A percentile compares a stretch with the other conserved stretches of the same genome.
These are phyloP conservation scores for Hymenopus coronatus DNA, from an alignment of 2,888 invertebrate species.

Conservation along the genomic window DNA sequence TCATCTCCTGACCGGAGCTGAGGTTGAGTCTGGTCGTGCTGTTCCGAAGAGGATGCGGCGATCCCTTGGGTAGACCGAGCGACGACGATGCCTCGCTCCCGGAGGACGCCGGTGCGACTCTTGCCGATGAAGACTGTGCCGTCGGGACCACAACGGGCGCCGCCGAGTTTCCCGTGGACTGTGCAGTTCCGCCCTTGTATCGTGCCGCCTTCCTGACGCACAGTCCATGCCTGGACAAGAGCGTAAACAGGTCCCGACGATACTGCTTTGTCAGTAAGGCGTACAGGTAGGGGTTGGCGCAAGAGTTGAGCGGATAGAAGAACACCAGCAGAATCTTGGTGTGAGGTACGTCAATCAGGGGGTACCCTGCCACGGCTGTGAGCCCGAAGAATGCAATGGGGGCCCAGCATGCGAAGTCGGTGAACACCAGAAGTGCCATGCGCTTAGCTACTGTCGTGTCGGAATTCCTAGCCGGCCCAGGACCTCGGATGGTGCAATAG, in stretches of 20 bases:
- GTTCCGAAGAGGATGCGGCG: constrained; percentile 35
- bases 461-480: constrained; percentile 43
- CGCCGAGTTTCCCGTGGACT: constrained; percentile 17
- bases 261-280: constrained; percentile 66
- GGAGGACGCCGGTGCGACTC: constrained; percentile 1
- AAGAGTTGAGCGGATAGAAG: constrained; percentile 67
- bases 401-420: constrained; percentile 61
- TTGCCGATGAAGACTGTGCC: neutral
- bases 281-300: constrained; percentile 67
- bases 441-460: constrained; percentile 59
- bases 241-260: constrained; percentile 55
- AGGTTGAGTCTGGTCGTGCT: constrained; percentile 32
- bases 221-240: constrained; percentile 51
- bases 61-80: constrained; percentile 9
- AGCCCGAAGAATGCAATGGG: constrained; percentile 66
- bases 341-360: constrained; percentile 56
- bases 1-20: constrained; percentile 31
- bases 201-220: constrained; percentile 48
- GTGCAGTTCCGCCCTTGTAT: constrained; percentile 43
- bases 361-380: constrained; percentile 61
- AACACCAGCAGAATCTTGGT: constrained; percentile 60
- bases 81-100: neutral
- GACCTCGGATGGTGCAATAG: constrained; percentile 55
- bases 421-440: constrained; percentile 66
- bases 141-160: neutral